phyloP scores from a whole-genome alignment of 2,113 vertebrate species.

The Trogon melanurus region DNA sequence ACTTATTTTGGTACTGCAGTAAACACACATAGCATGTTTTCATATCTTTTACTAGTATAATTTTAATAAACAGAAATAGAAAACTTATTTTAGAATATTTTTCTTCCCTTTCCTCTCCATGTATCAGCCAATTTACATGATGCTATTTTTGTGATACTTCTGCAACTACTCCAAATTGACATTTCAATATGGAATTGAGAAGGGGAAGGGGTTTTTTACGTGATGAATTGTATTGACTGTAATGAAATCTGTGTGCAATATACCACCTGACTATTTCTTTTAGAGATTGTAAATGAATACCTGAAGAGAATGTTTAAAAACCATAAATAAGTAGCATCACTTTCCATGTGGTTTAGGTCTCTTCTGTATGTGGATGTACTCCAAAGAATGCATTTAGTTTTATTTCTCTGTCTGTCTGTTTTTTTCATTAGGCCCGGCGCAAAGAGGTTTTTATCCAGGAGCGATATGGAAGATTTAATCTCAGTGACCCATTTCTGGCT shows the following conservation, averaged over 20 bases:
- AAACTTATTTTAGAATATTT: neutral
- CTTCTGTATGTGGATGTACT: neutral
- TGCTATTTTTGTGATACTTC: neutral
- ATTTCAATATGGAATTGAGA: neutral
- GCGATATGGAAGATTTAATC: slow-evolving; percentile 92
- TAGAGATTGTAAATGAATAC: neutral
- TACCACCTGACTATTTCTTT: neutral
- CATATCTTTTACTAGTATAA: neutral
- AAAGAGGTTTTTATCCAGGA: slow-evolving; percentile 98
- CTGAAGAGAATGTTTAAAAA: neutral
- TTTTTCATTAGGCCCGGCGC: slow-evolving; percentile 85
- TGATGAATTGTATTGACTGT: neutral
- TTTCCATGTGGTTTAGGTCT: neutral
- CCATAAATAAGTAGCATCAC: neutral
- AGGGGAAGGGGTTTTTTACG: neutral
- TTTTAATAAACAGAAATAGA: neutral
- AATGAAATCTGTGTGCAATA: neutral
- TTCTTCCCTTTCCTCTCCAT: neutral
- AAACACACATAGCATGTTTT: neutral
- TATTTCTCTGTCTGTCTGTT: neutral
- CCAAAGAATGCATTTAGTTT: neutral
- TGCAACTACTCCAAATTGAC: neutral
- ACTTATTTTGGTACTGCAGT: neutral
- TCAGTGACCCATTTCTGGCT: slow-evolving; percentile 97
- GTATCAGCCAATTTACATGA: neutral